Base-by-base conservation (phyloP, 2,888 invertebrate genomes). In the Limnephilus marmoratus region DNA sequence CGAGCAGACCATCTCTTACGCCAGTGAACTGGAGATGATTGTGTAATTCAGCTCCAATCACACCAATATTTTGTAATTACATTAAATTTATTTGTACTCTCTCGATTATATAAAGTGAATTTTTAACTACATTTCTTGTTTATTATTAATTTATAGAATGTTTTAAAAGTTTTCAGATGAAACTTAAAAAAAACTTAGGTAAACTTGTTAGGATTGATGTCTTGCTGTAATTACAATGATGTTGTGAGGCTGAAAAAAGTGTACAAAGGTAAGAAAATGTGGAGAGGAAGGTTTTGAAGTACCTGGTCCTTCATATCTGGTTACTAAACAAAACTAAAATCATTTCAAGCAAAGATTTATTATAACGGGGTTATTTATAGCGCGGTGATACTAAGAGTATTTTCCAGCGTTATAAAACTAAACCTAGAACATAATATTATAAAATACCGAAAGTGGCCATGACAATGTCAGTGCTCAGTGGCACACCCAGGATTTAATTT, bases 1-100 rank as follows among this genome's bases (percentile, higher is more conserved):
- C 0, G 98, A 98, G 94, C 99, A 99, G 95, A 98, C 99, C 31
- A 98, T 99, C 94, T 99, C 98, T 95, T 99, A 99, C 95, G 99
- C 99, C 4, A 97, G 98, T 94, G 99, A 99, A 96, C 97, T 99
- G 94, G 99, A 99, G 96, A 99, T 99, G 99, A 99, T 99, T 96
- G 99, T 99, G 93, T 99, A 98, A 86, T 91, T 86, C 83, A 37
- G 34, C 45, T 34, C 37, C 15, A 37, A 45, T 49, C 31, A 45
- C 37, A 82, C 34, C 37, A 31, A 11, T 34, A 37, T 83, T 83
- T 83, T 83, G 34, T 82, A 82, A 83, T 37, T n/a, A 87, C 45
- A 49, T 83, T 68, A 68, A 68, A 68, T 83, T 83, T 83, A 37
- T 83, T 34, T 83, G 83, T 81, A 91, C 49, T 81, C 68, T 88